Conservation (phyloP, 1,140 invertebrate genomes). For the Gerris buenoi region DNA sequence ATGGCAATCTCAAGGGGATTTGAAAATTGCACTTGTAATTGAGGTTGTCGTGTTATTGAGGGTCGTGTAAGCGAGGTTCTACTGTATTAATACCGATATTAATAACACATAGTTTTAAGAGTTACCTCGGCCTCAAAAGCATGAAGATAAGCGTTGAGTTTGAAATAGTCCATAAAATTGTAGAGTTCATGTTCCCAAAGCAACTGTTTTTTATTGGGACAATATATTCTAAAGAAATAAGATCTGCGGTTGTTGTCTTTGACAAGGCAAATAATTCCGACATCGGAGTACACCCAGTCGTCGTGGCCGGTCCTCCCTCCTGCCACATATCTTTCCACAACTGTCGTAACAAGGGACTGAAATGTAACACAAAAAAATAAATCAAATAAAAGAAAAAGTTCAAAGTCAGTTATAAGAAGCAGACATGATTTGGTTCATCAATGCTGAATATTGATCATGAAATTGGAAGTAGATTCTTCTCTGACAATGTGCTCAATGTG, state of each 20-base stretch:
- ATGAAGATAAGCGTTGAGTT: slow-evolving; percentile 64
- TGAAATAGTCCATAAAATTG: slow-evolving; percentile 75
- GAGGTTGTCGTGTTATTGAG: too few relatives aligned
- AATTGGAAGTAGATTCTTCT: not conserved
- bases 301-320: slow-evolving; percentile 53
- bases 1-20: too few relatives aligned
- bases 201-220: slow-evolving; percentile 53
- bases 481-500: not conserved
- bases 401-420: not conserved
- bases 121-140: slow-evolving; percentile 85
- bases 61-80: too few relatives aligned
- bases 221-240: slow-evolving; percentile 76
- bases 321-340: slow-evolving; percentile 77
- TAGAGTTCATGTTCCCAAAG: slow-evolving; percentile 92
- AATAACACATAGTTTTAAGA: not conserved
- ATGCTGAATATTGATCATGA: not conserved
- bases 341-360: slow-evolving; percentile 72
- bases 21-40: too few relatives aligned
- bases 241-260: slow-evolving; percentile 77
- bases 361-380: slow-evolving; percentile 18
- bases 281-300: slow-evolving; percentile 71
- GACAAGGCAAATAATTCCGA: slow-evolving; percentile 78
- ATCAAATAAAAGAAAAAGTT: not conserved
- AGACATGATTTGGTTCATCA: not conserved
- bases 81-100: too few relatives aligned